Evolutionary conservation across 2,888 invertebrate genomes (phyloP).

Genomic region (Choreutis nemorana): DNA sequence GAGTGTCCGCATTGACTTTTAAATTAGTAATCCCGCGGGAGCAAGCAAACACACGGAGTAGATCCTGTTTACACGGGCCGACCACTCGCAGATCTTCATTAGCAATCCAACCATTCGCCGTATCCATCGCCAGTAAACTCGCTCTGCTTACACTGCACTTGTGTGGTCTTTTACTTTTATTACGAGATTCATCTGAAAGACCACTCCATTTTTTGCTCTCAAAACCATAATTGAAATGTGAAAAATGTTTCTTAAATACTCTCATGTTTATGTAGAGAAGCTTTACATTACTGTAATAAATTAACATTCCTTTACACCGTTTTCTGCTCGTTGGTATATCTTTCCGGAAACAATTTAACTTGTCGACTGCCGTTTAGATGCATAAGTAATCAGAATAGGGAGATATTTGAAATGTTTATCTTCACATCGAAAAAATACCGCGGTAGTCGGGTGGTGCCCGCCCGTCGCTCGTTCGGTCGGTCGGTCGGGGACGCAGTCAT

Average conservation of each 20-base stretch:
- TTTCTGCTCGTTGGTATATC: slow-evolving; percentile 37
- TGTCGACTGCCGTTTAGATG: slow-evolving; percentile 37
- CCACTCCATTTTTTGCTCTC: neutral
- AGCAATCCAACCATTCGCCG: too few relatives aligned
- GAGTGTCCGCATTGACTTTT: slow-evolving; percentile 67
- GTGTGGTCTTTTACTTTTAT: slow-evolving; percentile 14
- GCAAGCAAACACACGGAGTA: slow-evolving; percentile 55
- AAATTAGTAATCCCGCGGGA: slow-evolving; percentile 65
- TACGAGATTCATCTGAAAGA: slow-evolving; percentile 1
- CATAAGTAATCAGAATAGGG: slow-evolving; percentile 30
- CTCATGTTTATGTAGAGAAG: too few relatives aligned
- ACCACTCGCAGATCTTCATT: slow-evolving; percentile 62
- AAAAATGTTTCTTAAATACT: too few relatives aligned
- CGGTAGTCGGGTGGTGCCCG: too few relatives aligned
- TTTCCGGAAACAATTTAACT: slow-evolving; percentile 57
- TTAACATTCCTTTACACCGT: slow-evolving; percentile 46
- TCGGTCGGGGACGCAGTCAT: slow-evolving; percentile 42
- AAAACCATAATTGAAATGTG: too few relatives aligned
- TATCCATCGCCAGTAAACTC: slow-evolving; percentile 15
- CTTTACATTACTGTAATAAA: slow-evolving; percentile 33
- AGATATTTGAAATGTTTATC: slow-evolving; percentile 59
- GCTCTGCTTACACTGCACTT: slow-evolving; percentile 51
- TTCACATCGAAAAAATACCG: slow-evolving; percentile 54
- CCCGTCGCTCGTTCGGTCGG: slow-evolving; percentile 19
- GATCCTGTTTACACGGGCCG: slow-evolving; percentile 57